These are phyloP conservation scores for Cisticola juncidis DNA, from an alignment of 2,113 vertebrate genomes.

Conservation along the genomic window DNA sequence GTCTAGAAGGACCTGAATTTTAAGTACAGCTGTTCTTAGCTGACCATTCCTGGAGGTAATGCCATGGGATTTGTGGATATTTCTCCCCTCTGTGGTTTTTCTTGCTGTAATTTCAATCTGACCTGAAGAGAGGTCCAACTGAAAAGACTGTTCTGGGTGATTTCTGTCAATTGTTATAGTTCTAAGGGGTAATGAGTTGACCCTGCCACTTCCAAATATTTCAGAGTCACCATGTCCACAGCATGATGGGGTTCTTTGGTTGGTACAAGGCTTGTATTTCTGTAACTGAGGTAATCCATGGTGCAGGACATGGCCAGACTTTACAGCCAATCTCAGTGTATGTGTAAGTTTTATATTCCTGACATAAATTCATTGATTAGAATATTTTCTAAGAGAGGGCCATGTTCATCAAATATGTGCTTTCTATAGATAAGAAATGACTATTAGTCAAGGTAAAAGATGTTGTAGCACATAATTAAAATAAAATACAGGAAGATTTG, in stretches of 20 bases:
- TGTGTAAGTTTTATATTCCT: background rate
- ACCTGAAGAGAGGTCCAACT: background rate
- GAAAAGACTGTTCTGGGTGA: background rate
- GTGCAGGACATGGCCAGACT: background rate
- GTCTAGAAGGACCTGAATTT: background rate
- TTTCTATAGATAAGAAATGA: background rate
- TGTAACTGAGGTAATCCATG: background rate
- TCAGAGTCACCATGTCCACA: background rate
- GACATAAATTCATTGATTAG: background rate
- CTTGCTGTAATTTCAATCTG: background rate
- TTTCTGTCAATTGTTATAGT: background rate
- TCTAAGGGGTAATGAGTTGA: background rate
- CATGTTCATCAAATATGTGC: background rate
- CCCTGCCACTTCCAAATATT: background rate
- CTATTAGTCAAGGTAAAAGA: background rate
- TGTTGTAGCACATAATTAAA: background rate
- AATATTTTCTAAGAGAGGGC: background rate
- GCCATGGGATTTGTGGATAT: background rate
- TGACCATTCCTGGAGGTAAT: background rate
- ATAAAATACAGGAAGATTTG: background rate
- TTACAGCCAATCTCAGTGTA: background rate
- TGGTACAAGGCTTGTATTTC: background rate
- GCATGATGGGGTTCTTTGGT: background rate
- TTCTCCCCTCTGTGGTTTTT: background rate
- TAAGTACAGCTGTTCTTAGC: background rate